A percentile compares a stretch with the other conserved stretches of the same genome.
Conservation (phyloP, 2,888 invertebrate genomes). For the Tinea trinotella region DNA sequence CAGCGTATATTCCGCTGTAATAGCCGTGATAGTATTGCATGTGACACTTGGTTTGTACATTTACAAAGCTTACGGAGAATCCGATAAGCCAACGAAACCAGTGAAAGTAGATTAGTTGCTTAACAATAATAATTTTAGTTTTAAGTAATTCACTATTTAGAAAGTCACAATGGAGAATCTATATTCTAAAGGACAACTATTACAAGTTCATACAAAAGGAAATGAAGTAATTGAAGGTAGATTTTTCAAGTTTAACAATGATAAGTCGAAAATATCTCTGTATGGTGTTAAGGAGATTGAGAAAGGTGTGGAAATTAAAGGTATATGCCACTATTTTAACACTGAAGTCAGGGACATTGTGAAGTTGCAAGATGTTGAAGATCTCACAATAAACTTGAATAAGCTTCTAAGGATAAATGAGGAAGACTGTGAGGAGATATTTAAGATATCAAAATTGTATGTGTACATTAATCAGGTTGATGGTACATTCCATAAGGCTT, state of each 20-base stretch:
- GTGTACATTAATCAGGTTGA: slow-evolving; percentile 64
- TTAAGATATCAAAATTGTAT: slow-evolving; percentile 54
- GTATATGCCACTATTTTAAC: slow-evolving; percentile 53
- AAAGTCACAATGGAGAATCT: slow-evolving; percentile 53
- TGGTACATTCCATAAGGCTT: slow-evolving; percentile 49
- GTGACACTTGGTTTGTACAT: slow-evolving; percentile 84
- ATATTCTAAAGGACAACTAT: slow-evolving; percentile 61
- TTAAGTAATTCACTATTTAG: slow-evolving; percentile 18
- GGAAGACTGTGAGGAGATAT: slow-evolving; percentile 55
- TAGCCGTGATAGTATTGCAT: slow-evolving; percentile 82
- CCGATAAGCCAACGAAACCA: slow-evolving; percentile 51
- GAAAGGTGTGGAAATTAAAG: slow-evolving; percentile 42
- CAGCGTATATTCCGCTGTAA: slow-evolving; percentile 85
- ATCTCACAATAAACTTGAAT: slow-evolving; percentile 26
- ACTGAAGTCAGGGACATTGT: slow-evolving; percentile 55
- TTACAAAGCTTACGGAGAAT: slow-evolving; percentile 80
- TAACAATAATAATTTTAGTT: slow-evolving; percentile 21
- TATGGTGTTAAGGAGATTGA: slow-evolving; percentile 54
- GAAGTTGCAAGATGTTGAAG: slow-evolving; percentile 46
- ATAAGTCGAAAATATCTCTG: slow-evolving; percentile 59
- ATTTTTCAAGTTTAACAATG: slow-evolving; percentile 55
- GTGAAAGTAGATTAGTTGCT: slow-evolving; percentile 55
- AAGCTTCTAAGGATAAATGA: slow-evolving; percentile 50
- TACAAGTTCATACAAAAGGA: slow-evolving; percentile 61
- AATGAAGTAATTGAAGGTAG: slow-evolving; percentile 56